Base-by-base conservation (phyloP, 1,140 invertebrate species). In the Wasmannia auropunctata region DNA sequence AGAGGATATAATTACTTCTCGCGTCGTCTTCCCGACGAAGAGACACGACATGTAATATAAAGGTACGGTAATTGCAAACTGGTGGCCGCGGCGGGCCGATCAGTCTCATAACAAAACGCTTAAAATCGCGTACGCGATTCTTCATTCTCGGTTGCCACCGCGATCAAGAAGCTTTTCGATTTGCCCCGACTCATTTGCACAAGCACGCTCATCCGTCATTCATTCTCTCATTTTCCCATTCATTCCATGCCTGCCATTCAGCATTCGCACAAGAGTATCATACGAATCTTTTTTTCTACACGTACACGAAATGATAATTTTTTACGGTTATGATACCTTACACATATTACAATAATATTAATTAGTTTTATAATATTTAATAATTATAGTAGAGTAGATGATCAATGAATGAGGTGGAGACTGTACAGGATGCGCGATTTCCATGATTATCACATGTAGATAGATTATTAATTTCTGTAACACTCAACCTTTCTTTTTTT, bases 361-460 rank as follows among this genome's bases (percentile, higher is more conserved):
- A 94, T 94, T 94, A 94, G 91, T 93, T 94, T 90, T 75, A 93
- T 94, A 92, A 93, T 94, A 94, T 92, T 94, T 88, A 94, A 94
- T 94, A 91, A 94, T 94, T 92, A 93, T 94, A 94, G 91, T 95
- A 95, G 92, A 95, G 93, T 95, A 95, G 94, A 95, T 95, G 94
- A 95, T 95, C 91, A 92, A 94, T 95, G 94, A 95, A 95, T 95
- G 95, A 95, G 93, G 93, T 95, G 94, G 93, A 95, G 91, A 94
- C 94, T 95, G 94, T 95, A 95, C 95, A 95, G 91, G 92, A 95
- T 94, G 94, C 95, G 93, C 95, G 93, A 95, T 95, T 92, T 95
- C 92, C 94, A 95, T 95, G 94, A 95, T 95, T 95, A 95, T 95
- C 95, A 95, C 95, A 95, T 95, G 93, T 95, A 95, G 88, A 95